These are phyloP conservation scores for Scophthalmus maximus DNA, from an alignment of 2,113 vertebrate genomes.

Conservation along the genomic window DNA sequence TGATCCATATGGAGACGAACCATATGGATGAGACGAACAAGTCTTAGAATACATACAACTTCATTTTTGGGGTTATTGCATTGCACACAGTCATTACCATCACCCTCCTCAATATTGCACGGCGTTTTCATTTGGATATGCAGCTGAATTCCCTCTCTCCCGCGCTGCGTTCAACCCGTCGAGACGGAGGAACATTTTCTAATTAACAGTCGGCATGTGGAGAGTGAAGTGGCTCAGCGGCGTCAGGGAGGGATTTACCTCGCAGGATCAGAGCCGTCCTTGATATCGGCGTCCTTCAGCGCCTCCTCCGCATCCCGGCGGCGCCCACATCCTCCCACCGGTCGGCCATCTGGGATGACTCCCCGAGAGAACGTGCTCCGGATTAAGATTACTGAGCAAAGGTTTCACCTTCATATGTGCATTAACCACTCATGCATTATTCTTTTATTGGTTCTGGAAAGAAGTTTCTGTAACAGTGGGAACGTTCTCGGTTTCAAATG, in stretches of 20 bases:
- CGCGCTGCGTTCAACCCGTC: not conserved
- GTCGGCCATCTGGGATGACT: constrained; percentile 36
- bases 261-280: constrained; percentile 55
- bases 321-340: constrained; percentile 31
- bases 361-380: constrained; percentile 21
- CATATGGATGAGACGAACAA: not conserved
- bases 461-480: not conserved
- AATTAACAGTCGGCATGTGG: constrained; percentile 38
- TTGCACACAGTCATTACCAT: not conserved
- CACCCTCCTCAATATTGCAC: rapidly evolving
- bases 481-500: no score
- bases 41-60: not conserved
- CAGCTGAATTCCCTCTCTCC: not conserved
- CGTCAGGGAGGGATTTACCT: constrained; percentile 58
- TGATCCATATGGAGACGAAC: no score
- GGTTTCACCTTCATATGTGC: constrained; percentile 1
- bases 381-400: constrained; percentile 34
- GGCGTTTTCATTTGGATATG: not conserved
- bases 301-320: constrained; percentile 22
- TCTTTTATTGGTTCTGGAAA: not conserved
- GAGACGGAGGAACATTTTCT: constrained; percentile 13
- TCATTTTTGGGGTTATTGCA: not conserved
- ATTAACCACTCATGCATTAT: not conserved
- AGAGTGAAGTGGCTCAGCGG: constrained; percentile 38
- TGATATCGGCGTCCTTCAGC: constrained; percentile 49